These are phyloP conservation scores for Gobiocypris rarus DNA, from an alignment of 2,113 vertebrate genomes.

Conservation along the genomic window DNA sequence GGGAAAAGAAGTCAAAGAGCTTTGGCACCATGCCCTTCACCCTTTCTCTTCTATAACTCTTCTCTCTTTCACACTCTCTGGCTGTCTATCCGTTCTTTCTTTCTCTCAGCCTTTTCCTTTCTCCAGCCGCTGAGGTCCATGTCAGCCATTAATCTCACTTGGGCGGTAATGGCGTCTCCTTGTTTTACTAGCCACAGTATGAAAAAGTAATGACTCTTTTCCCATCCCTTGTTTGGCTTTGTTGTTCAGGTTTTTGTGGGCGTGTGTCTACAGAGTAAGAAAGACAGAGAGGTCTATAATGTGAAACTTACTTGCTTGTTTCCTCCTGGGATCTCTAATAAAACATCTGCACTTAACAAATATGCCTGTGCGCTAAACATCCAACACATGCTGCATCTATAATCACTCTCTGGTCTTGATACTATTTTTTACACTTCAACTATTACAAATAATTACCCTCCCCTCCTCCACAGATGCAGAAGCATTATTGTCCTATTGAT, in stretches of 20 bases:
- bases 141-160: slow-evolving; percentile 57
- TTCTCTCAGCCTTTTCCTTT: slow-evolving; percentile 9
- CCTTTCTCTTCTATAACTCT: background rate
- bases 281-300: slow-evolving; percentile 25
- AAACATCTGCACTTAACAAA: slow-evolving; percentile 30
- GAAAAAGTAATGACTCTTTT: slow-evolving; percentile 57
- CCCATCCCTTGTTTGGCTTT: slow-evolving; percentile 36
- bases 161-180: slow-evolving; percentile 52
- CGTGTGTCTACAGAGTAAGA: background rate
- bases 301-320: slow-evolving; percentile 1
- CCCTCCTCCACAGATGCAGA: background rate
- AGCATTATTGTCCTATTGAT: background rate
- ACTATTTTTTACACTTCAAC: background rate
- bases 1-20: background rate
- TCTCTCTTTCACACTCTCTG: background rate
- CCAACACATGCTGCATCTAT: background rate
- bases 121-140: background rate
- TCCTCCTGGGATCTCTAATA: background rate
- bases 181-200: slow-evolving; percentile 43
- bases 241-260: slow-evolving; percentile 16
- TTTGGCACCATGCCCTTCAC: slow-evolving; percentile 29
- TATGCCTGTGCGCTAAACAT: background rate
- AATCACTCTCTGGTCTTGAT: background rate
- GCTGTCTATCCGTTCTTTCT: background rate
- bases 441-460: background rate